These are phyloP conservation scores for Enoplosus armatus DNA, from an alignment of 2,797 vertebrate genomes.

Conservation along the genomic window DNA sequence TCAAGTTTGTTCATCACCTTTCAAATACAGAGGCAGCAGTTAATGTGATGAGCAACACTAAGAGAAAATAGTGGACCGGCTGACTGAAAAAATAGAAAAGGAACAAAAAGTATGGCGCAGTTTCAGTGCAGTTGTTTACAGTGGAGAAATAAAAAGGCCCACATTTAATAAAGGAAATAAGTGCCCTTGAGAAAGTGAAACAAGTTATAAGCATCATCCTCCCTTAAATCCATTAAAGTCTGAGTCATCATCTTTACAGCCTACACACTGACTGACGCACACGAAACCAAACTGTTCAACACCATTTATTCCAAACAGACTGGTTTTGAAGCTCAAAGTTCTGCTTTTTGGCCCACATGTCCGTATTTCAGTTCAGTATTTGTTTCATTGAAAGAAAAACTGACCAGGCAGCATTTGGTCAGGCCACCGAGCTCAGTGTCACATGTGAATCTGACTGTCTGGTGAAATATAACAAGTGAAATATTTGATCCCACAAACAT, in stretches of 20 bases:
- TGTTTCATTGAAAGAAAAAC: background rate
- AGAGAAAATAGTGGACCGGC: background rate
- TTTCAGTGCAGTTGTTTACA: background rate
- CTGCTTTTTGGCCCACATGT: slow-evolving; percentile 10
- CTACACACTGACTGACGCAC: slow-evolving; percentile 1
- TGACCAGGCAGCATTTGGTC: slow-evolving; percentile 18
- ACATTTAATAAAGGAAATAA: background rate
- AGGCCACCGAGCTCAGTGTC: background rate
- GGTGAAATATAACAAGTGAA: background rate
- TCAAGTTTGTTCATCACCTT: background rate
- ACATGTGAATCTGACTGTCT: background rate
- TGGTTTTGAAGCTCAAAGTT: slow-evolving; percentile 2
- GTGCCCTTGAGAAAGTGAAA: slow-evolving; percentile 19
- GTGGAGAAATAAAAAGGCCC: background rate
- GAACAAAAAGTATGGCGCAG: background rate
- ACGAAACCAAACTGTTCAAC: background rate
- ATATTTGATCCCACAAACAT: background rate
- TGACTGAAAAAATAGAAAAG: background rate
- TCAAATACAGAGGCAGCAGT: too few relatives aligned
- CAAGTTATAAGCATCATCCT: background rate
- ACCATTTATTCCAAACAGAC: background rate
- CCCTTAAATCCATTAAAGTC: slow-evolving; percentile 7
- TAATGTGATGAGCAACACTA: too few relatives aligned
- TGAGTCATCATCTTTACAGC: slow-evolving; percentile 30
- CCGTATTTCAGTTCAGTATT: slow-evolving; percentile 43